phyloP scores from a whole-genome alignment of 2,113 vertebrate species.

The Actenoides hombroni region DNA sequence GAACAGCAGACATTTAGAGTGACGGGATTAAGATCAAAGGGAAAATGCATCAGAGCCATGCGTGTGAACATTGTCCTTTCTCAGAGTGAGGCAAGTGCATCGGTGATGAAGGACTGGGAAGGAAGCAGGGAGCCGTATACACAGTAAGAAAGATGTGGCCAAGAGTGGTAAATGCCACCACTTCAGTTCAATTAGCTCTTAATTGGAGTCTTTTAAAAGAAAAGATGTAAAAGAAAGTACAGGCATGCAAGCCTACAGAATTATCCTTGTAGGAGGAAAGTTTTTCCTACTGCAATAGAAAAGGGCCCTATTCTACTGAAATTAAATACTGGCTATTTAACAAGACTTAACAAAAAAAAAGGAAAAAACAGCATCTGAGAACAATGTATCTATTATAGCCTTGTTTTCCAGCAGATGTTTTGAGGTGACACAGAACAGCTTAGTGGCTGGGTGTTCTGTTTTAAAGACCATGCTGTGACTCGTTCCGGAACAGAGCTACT shows the following conservation, averaged over 20 bases:
- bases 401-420: conserved; percentile 70
- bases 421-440: conserved; percentile 56
- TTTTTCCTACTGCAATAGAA: conserved; percentile 45
- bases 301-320: conserved; percentile 47
- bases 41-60: neutral
- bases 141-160: neutral
- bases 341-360: conserved; percentile 27
- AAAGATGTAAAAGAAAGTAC: conserved; percentile 8
- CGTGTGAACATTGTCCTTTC: fast-evolving
- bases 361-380: neutral
- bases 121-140: neutral
- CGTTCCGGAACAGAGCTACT: conserved; percentile 65
- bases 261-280: conserved; percentile 14
- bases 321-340: conserved; percentile 52
- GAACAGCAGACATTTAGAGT: neutral
- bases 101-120: neutral
- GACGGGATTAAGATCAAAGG: neutral
- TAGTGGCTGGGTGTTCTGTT: conserved; percentile 55
- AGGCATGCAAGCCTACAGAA: neutral
- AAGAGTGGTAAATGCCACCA: neutral
- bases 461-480: conserved; percentile 56
- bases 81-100: fast-evolving
- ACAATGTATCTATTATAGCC: conserved; percentile 69
- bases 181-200: neutral
- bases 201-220: neutral